Conservation (phyloP, 2,797 vertebrate species). For the Hoplostethus mediterraneus region DNA sequence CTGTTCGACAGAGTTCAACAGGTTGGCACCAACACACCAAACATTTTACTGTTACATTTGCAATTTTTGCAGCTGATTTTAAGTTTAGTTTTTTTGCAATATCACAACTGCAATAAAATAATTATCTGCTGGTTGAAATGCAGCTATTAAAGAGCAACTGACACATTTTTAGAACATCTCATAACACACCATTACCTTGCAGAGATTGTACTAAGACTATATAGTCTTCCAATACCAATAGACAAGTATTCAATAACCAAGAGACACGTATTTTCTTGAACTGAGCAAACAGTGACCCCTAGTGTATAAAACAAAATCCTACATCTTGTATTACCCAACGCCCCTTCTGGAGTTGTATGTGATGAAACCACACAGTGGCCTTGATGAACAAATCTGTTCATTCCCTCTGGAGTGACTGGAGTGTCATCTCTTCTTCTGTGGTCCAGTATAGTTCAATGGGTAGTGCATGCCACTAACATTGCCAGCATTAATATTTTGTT, state of each 20-base stretch:
- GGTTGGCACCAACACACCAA: background rate
- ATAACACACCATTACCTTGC: background rate
- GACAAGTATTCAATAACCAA: background rate
- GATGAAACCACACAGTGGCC: too few relatives aligned
- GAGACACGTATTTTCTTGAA: background rate
- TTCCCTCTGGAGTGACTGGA: too few relatives aligned
- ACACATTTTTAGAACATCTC: background rate
- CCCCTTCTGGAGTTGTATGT: background rate
- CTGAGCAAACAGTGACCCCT: conserved; percentile 63
- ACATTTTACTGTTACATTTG: background rate
- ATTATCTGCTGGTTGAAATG: background rate
- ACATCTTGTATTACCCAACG: background rate
- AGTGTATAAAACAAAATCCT: conserved; percentile 6
- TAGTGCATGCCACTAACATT: too few relatives aligned
- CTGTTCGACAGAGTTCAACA: background rate
- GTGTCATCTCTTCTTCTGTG: too few relatives aligned
- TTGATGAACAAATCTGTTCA: too few relatives aligned
- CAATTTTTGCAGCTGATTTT: background rate
- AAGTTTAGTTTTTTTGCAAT: background rate
- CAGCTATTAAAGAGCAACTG: background rate
- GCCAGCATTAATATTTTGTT: too few relatives aligned
- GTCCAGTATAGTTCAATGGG: too few relatives aligned
- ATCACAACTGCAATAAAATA: background rate
- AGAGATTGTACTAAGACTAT: background rate
- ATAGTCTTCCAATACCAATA: background rate